phyloP scores from a whole-genome alignment of 1,140 invertebrate genomes.

The Leptopilina clavipes region DNA sequence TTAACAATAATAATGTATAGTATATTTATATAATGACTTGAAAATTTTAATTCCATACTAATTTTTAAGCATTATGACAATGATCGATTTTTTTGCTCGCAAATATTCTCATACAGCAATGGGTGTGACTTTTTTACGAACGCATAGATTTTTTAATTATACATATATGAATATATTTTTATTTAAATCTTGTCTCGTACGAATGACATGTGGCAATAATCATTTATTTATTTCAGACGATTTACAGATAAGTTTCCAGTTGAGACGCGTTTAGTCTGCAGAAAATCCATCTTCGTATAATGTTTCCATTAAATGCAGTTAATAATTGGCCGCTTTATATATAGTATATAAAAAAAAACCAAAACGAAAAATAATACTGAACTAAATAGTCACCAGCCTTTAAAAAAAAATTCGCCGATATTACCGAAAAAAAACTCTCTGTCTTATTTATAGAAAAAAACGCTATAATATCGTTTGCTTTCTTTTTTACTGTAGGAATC shows the following conservation, averaged over 20 bases:
- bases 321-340: conserved; percentile 60
- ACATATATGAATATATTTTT: background rate
- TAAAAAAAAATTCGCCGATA: conserved; percentile 51
- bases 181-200: conserved; percentile 59
- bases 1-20: too few species aligned
- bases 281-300: conserved; percentile 65
- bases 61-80: conserved; percentile 23
- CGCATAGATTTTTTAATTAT: conserved; percentile 49
- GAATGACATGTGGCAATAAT: conserved; percentile 64
- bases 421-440: conserved; percentile 46
- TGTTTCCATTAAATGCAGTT: conserved; percentile 61
- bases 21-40: too few species aligned
- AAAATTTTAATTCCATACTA: too few species aligned
- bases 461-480: conserved; percentile 46
- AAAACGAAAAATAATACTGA: background rate
- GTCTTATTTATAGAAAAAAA: conserved; percentile 53
- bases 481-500: conserved; percentile 57
- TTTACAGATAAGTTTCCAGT: conserved; percentile 74
- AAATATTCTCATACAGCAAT: background rate
- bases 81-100: conserved; percentile 42
- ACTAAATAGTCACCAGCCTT: conserved; percentile 54
- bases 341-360: background rate
- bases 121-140: background rate
- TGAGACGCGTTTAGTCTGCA: conserved; percentile 69
- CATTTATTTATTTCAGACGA: conserved; percentile 74